These are phyloP conservation scores for Drosophila gunungcola DNA, from an alignment of 1,140 invertebrate genomes.

Conservation along the genomic window DNA sequence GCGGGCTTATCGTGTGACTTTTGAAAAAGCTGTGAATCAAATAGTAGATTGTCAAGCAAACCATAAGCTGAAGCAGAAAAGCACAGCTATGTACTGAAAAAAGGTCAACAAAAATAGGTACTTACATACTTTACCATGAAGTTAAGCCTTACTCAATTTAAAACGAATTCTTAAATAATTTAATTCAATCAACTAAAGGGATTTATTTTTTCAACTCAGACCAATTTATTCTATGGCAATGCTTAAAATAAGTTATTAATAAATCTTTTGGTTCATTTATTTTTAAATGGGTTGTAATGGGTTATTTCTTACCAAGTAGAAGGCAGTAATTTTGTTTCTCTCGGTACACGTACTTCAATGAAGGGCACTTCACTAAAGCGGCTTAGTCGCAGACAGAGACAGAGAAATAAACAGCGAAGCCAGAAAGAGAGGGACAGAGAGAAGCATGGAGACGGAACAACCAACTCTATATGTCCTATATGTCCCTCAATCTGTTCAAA, in stretches of 20 bases:
- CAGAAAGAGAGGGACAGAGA: conserved; percentile 3
- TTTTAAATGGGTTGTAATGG: not conserved
- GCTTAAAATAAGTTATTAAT: not conserved
- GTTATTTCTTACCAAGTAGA: no score
- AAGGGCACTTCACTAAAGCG: conserved; percentile 58
- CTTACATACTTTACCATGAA: no score
- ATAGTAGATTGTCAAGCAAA: no score
- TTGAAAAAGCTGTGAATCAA: no score
- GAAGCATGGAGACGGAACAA: not conserved
- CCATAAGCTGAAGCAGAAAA: no score
- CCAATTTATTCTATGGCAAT: no score
- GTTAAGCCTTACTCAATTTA: no score
- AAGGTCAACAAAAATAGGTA: no score
- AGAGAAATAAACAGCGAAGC: conserved; percentile 22
- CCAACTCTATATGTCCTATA: conserved; percentile 12
- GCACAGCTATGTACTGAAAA: no score
- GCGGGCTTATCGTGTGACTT: not conserved
- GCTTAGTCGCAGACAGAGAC: conserved; percentile 60
- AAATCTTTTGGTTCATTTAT: not conserved
- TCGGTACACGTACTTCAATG: conserved; percentile 32
- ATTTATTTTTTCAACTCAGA: no score
- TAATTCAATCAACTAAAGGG: no score
- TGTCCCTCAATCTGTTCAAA: conserved; percentile 59
- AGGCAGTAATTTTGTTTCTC: not conserved
- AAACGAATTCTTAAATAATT: no score